Evolutionary conservation across 2,888 invertebrate species (phyloP).

Genomic region (Drosophila robusta): DNA sequence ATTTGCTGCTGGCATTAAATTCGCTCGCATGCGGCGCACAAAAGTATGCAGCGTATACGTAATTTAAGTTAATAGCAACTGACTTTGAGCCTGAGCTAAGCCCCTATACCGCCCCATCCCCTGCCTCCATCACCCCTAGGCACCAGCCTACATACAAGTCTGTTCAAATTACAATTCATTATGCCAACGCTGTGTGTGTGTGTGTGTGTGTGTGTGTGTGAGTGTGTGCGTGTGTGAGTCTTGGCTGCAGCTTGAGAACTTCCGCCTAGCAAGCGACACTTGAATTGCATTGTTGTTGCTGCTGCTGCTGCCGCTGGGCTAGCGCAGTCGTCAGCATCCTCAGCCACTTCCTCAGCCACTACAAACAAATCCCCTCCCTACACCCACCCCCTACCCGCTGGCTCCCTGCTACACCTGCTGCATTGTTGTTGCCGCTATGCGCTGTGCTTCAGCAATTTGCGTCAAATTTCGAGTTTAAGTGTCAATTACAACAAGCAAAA

Average conservation of each 20-base stretch:
- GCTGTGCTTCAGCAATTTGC: constrained; percentile 69
- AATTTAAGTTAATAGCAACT: constrained; percentile 75
- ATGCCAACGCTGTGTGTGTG: constrained; percentile 48
- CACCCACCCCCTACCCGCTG: background rate
- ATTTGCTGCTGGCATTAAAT: constrained; percentile 52
- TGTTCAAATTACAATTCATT: constrained; percentile 78
- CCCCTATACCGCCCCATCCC: background rate
- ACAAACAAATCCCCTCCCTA: background rate
- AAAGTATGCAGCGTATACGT: constrained; percentile 67
- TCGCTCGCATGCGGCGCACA: constrained; percentile 51
- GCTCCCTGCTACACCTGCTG: background rate
- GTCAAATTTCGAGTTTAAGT: constrained; percentile 80
- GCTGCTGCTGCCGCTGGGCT: constrained; percentile 23
- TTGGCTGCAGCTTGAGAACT: constrained; percentile 51
- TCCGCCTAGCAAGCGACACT: constrained; percentile 58
- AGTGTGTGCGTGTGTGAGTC: constrained; percentile 13
- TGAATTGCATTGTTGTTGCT: constrained; percentile 59
- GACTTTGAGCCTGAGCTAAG: constrained; percentile 40
- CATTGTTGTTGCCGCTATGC: constrained; percentile 35
- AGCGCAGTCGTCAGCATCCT: constrained; percentile 21
- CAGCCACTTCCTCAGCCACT: background rate
- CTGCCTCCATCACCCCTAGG: too few relatives aligned
- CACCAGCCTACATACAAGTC: constrained; percentile 32
- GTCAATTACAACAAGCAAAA: constrained; percentile 72
- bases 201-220: constrained; percentile 11